Evolutionary conservation across 2,888 invertebrate genomes (phyloP).

Genomic region (Zonitis immaculata): DNA sequence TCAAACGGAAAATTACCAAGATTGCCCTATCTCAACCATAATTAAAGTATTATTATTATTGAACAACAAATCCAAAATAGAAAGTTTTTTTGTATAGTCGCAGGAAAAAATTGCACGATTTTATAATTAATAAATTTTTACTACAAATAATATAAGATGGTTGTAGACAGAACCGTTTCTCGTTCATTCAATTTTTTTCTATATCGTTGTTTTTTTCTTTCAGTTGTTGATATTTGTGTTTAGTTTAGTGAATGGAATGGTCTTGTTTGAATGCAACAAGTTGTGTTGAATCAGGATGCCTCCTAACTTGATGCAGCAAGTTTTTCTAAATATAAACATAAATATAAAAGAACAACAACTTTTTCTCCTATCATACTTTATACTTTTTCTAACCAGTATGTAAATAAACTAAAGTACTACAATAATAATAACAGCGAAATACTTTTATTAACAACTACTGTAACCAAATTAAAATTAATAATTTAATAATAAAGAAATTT

Average conservation of each 20-base stretch:
- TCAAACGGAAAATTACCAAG: conserved; percentile 25
- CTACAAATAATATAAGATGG: not conserved
- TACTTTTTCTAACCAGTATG: not conserved
- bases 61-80: not conserved
- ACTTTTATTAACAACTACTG: not conserved
- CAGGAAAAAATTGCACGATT: no score
- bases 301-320: conserved; percentile 3
- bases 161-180: not conserved
- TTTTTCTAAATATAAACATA: not conserved
- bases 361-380: not conserved
- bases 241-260: conserved; percentile 1
- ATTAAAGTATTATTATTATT: not conserved
- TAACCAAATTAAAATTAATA: not conserved
- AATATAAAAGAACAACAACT: not conserved
- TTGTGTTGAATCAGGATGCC: conserved; percentile 1
- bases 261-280: conserved; percentile 3
- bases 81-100: no score
- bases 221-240: not conserved
- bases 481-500: conserved; percentile 18
- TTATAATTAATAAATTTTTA: not conserved
- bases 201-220: not conserved
- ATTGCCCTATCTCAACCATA: not conserved
- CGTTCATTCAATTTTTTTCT: not conserved
- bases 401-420: not conserved
- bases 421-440: not conserved